Evolutionary conservation across 1,140 invertebrate species (phyloP), one percentile per base, ranked within the genome.

Genomic region (Zaprionus gabonicus): DNA sequence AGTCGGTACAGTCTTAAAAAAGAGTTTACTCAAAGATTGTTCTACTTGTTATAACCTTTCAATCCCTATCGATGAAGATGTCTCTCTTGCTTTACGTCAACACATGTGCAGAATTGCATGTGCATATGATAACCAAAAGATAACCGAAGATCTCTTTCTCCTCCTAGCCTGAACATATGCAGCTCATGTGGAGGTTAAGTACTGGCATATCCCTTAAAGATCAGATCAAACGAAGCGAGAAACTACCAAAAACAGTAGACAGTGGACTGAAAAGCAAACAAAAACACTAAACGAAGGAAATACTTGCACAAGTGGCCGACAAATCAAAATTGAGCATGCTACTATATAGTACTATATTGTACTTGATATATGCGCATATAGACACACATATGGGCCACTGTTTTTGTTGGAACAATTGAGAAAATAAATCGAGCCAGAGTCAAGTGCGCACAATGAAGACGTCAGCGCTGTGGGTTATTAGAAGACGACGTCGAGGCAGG

Each of bases 401-500:
- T 81, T 88, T 90, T 85, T 88, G 79, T 66, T 80, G 62, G 85
- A 88, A 88, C 85, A 88, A 88, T 88, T 88, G 85, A 80, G 80
- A 83, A 85, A 90, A 88, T 80, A 88, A 90, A 88, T 88, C 80
- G 85, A 78, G 67, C 82, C 78, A 90, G 82, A 91, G 88, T 91
- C 88, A 91, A 91, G 83, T 91, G 28, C 53, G 80, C 68, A 91
- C 88, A 91, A 91, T 91, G 88, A 91, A 91, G 88, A 88, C 88
- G 88, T 91, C 86, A 88, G 88, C 88, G 83, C 88, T 91, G 88
- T 88, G 88, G 88, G 88, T 80, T 91, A 91, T 91, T 88, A 88
- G 76, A 81, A 62, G 55, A 59, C 9, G 68, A 36, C 36, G 51
- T 31, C 2, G 53, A 63, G 44, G 12, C 34, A 60, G 34, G n/a